Base-by-base conservation (phyloP, 2,797 vertebrate genomes). In the Manis pentadactyla region DNA sequence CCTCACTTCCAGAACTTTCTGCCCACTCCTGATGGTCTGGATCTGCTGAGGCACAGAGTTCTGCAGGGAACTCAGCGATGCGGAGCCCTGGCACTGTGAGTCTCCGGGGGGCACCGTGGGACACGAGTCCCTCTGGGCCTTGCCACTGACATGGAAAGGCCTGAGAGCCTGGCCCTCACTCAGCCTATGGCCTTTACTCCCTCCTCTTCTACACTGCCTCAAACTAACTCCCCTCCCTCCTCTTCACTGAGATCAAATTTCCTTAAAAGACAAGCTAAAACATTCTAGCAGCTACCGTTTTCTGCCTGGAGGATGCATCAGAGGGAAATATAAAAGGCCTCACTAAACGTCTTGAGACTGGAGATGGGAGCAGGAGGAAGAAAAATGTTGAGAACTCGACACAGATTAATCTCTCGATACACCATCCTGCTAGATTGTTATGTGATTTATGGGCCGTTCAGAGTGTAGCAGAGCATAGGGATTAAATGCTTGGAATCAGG, bases 1-100 rank as follows among this genome's bases (percentile, higher is more conserved):
- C 17, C 46, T 29, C 25, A 11, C 42, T n/a, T 42, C 31, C 42
- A 7, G 31, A 64, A 29, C 59, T 74, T 85, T 53, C 53, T 4
- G 25, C 39, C 64, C 31, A n/a, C 42, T 15, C 27, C 21, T 0
- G 18, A 19, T 0, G 21, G 27, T 14, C 68, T 23, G 29, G 0
- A 1, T 31, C 69, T 29, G 13, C 7, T 1, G 0, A 8, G 17
- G 34, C 29, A 37, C 25, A 8, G 42, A 79, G 21, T 34, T 27
- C 57, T 53, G n/a, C 0, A 0, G 31, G 37, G 49, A 64, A 59
- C 17, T 23, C 23, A 34, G 13, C 0, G 8, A 84, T 13, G 5
- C 4, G 53, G 42, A 12, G 29, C 2, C 5, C 64, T 42, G 31
- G 4, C 34, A 14, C 17, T 8, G 29, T 51, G 21, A 9, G 4